phyloP scores from a whole-genome alignment of 1,140 invertebrate genomes.

The Atta cephalotes region DNA sequence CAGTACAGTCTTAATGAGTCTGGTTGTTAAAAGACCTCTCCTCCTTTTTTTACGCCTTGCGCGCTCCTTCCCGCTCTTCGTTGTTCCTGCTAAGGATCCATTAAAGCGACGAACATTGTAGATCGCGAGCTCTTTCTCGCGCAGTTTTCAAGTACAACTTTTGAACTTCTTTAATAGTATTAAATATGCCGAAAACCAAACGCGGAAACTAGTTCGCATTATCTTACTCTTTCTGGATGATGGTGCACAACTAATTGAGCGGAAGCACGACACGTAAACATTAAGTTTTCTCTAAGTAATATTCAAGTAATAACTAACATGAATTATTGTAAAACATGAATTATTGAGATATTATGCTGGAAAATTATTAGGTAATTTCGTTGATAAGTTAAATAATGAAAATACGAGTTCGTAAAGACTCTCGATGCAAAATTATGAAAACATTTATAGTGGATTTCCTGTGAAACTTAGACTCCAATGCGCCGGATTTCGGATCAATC shows the following conservation, averaged over 20 bases:
- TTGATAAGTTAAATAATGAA: not conserved
- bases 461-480: not conserved
- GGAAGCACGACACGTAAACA: not conserved
- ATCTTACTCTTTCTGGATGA: not conserved
- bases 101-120: slow-evolving; percentile 70
- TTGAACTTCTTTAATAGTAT: not conserved
- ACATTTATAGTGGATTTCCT: not conserved
- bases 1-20: slow-evolving; percentile 85
- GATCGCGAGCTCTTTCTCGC: slow-evolving; percentile 40
- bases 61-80: slow-evolving; percentile 44
- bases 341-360: not conserved
- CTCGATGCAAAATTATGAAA: not conserved
- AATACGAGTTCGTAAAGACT: not conserved
- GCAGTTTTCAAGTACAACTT: not conserved
- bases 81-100: slow-evolving; percentile 57
- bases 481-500: slow-evolving; percentile 33
- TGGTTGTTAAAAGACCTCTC: slow-evolving; percentile 85
- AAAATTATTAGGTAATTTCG: not conserved
- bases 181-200: not conserved
- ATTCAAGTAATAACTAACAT: not conserved
- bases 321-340: not conserved
- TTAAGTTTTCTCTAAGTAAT: not conserved
- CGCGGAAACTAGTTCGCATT: not conserved
- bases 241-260: not conserved
- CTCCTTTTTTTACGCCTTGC: slow-evolving; percentile 74